Conservation (phyloP, 2,113 vertebrate species). For the Nibea albiflora region DNA sequence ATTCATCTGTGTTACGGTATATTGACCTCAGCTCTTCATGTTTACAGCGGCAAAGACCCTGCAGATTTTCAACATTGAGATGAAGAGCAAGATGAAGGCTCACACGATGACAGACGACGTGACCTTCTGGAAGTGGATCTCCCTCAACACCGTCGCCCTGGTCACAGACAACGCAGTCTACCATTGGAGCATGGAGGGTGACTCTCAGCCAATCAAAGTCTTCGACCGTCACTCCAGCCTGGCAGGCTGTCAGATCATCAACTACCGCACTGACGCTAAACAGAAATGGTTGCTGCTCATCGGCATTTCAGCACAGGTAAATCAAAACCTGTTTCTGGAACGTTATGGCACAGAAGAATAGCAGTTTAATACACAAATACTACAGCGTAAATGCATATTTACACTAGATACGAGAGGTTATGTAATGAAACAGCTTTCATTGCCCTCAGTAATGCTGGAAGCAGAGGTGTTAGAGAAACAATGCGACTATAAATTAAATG, state of each 20-base stretch:
- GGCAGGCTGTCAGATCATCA: slow-evolving; percentile 98
- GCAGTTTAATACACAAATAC: background rate
- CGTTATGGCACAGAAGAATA: background rate
- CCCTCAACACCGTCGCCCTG: slow-evolving; percentile 96
- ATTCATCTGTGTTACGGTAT: background rate
- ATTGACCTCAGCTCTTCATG: slow-evolving; percentile 36
- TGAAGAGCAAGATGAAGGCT: slow-evolving; percentile 99
- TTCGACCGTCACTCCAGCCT: slow-evolving; percentile 99
- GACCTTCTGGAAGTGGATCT: slow-evolving; percentile 99
- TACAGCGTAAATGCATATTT: background rate
- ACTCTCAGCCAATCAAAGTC: slow-evolving; percentile 97
- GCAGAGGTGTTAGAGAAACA: slow-evolving; percentile 3
- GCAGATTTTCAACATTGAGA: slow-evolving; percentile 99
- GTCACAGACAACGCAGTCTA: slow-evolving; percentile 99
- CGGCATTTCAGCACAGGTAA: slow-evolving; percentile 98
- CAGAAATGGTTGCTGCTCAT: slow-evolving; percentile 98
- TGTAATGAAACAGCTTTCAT: background rate
- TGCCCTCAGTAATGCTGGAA: background rate
- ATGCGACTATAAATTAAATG: background rate
- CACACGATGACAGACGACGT: slow-evolving; percentile 99
- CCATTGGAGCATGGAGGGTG: slow-evolving; percentile 99
- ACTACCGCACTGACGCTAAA: slow-evolving; percentile 98
- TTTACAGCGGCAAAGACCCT: slow-evolving; percentile 97
- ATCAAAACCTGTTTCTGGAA: background rate
- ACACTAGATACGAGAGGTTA: background rate